These are phyloP conservation scores for Homarus gammarus DNA, from an alignment of 2,888 invertebrate species.

Conservation along the genomic window DNA sequence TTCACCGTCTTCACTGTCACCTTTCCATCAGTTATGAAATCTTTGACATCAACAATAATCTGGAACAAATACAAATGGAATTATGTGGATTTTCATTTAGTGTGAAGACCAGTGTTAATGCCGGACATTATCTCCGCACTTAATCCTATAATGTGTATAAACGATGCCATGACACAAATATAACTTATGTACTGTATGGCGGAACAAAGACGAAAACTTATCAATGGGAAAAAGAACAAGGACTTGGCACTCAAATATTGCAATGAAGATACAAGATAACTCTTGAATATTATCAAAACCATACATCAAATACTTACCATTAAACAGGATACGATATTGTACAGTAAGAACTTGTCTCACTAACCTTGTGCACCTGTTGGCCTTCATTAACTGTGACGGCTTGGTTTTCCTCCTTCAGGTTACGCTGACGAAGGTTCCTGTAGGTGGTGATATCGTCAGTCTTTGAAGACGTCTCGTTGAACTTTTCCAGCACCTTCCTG, in stretches of 20 bases:
- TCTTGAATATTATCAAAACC: too few relatives aligned
- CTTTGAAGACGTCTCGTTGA: constrained; percentile 21
- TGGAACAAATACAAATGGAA: not conserved
- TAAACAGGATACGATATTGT: too few relatives aligned
- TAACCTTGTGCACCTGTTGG: constrained; percentile 34
- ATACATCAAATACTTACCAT: too few relatives aligned
- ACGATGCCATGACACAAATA: too few relatives aligned
- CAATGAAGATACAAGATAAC: too few relatives aligned
- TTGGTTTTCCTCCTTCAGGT: constrained; percentile 67
- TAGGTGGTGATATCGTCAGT: constrained; percentile 66
- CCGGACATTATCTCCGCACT: too few relatives aligned
- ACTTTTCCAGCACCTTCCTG: constrained; percentile 44
- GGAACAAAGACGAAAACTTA: too few relatives aligned
- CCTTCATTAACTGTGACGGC: constrained; percentile 44
- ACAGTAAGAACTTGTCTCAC: not conserved
- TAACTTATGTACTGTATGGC: too few relatives aligned
- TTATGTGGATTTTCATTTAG: not conserved
- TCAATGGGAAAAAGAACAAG: too few relatives aligned
- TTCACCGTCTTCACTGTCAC: constrained; percentile 52
- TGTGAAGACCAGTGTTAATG: too few relatives aligned
- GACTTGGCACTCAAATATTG: too few relatives aligned
- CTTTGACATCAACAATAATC: constrained; percentile 61
- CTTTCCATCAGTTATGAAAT: constrained; percentile 53
- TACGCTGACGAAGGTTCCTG: constrained; percentile 60
- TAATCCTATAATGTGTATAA: too few relatives aligned